These are phyloP conservation scores for Xestia xanthographa DNA, from an alignment of 2,888 invertebrate genomes.

Conservation along the genomic window DNA sequence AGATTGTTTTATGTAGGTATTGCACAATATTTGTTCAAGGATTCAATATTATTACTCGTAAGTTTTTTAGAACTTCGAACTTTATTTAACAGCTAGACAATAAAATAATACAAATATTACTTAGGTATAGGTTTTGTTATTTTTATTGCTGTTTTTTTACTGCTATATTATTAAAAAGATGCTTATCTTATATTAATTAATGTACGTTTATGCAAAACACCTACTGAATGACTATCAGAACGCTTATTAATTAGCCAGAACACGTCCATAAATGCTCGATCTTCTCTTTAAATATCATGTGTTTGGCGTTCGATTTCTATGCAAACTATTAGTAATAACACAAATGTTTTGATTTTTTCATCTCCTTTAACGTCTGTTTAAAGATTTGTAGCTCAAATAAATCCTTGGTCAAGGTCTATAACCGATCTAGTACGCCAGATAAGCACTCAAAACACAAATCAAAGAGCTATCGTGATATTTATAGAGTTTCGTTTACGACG, in stretches of 20 bases:
- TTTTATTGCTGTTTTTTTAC: constrained; percentile 6
- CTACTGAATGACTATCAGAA: constrained; percentile 47
- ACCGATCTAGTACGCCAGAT: constrained; percentile 47
- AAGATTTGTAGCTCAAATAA: constrained; percentile 50
- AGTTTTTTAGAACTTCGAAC: neutral
- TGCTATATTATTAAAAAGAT: constrained; percentile 29
- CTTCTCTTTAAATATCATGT: constrained; percentile 42
- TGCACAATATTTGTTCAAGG: constrained; percentile 31
- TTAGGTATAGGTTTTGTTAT: constrained; percentile 7
- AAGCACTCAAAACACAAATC: constrained; percentile 54
- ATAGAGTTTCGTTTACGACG: constrained; percentile 42
- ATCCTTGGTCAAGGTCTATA: constrained; percentile 50
- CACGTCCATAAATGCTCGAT: constrained; percentile 36
- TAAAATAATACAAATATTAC: constrained; percentile 37
- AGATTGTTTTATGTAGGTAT: neutral
- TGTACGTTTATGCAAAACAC: constrained; percentile 43
- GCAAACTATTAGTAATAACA: constrained; percentile 46
- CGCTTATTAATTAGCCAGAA: constrained; percentile 51
- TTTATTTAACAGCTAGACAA: neutral
- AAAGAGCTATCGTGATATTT: constrained; percentile 47
- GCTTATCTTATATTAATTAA: constrained; percentile 48
- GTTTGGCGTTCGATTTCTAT: constrained; percentile 46
- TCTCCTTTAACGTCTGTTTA: constrained; percentile 27
- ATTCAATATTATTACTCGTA: constrained; percentile 1
- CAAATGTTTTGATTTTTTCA: constrained; percentile 41